Conservation (phyloP, 2,888 invertebrate genomes). For the Oscheius sp. region DNA sequence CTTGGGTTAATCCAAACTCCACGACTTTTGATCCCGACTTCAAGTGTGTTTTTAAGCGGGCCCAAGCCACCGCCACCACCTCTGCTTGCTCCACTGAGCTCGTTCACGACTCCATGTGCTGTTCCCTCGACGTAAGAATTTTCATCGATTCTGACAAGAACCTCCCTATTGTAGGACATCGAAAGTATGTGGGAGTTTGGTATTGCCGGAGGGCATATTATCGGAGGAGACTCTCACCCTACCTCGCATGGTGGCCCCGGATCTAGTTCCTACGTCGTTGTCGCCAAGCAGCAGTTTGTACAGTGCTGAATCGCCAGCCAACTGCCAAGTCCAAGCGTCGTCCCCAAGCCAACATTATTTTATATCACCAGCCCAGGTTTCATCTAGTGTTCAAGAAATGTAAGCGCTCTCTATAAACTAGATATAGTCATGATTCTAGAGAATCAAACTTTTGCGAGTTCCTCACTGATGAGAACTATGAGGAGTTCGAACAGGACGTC, state of each 20-base stretch:
- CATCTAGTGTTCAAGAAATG: conserved; percentile 9
- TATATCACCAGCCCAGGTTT: conserved; percentile 16
- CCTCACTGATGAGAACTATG: conserved; percentile 17
- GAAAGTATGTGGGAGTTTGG: conserved; percentile 31
- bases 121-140: conserved; percentile 28
- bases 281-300: conserved; percentile 31
- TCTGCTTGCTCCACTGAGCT: conserved; percentile 45
- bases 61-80: conserved; percentile 60
- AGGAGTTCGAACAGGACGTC: conserved; percentile 31
- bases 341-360: conserved; percentile 1
- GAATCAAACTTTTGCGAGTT: conserved; percentile 23
- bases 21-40: conserved; percentile 48
- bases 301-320: conserved; percentile 24
- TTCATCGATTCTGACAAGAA: background rate
- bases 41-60: conserved; percentile 71
- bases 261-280: conserved; percentile 30
- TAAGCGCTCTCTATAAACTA: background rate
- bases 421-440: background rate
- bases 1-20: conserved; percentile 47
- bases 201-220: conserved; percentile 25
- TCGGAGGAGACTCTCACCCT: conserved; percentile 33
- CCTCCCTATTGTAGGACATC: conserved; percentile 11
- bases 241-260: conserved; percentile 36
- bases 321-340: background rate
- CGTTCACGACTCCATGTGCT: conserved; percentile 19